phyloP scores from a whole-genome alignment of 2,888 invertebrate genomes.

The Zaprionus lineosus region DNA sequence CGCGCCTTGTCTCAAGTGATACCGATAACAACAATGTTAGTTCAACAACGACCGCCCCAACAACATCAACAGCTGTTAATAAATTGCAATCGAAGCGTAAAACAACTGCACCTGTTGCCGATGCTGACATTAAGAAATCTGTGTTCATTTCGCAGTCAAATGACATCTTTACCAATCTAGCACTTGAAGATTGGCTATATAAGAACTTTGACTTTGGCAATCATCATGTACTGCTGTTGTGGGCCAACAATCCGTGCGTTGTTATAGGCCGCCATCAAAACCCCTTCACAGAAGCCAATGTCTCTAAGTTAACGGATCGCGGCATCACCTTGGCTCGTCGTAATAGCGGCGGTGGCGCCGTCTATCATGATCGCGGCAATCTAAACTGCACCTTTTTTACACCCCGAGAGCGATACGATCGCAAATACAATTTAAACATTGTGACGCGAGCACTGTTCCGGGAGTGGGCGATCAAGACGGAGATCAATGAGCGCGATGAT shows the following conservation, averaged over 20 bases:
- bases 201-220: conserved; percentile 91
- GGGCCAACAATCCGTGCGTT: conserved; percentile 96
- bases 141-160: conserved; percentile 96
- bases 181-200: conserved; percentile 98
- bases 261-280: conserved; percentile 99
- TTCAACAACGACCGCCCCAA: conserved; percentile 76
- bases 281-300: conserved; percentile 96
- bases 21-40: conserved; percentile 27
- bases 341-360: conserved; percentile 97
- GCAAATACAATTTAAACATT: conserved; percentile 93
- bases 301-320: conserved; percentile 86
- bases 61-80: conserved; percentile 3
- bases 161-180: conserved; percentile 95
- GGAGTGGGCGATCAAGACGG: conserved; percentile 90
- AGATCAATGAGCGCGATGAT: conserved; percentile 93
- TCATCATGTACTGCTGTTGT: conserved; percentile 93
- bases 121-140: conserved; percentile 88
- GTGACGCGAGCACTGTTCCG: conserved; percentile 92
- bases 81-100: conserved; percentile 19
- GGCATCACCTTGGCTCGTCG: conserved; percentile 92
- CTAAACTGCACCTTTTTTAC: conserved; percentile 96
- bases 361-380: conserved; percentile 97
- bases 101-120: conserved; percentile 63
- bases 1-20: conserved; percentile 34
- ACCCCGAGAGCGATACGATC: conserved; percentile 90